A percentile compares a stretch with the other conserved stretches of the same genome.
phyloP scores from a whole-genome alignment of 1,140 invertebrate genomes.

The Coptotermes formosanus region DNA sequence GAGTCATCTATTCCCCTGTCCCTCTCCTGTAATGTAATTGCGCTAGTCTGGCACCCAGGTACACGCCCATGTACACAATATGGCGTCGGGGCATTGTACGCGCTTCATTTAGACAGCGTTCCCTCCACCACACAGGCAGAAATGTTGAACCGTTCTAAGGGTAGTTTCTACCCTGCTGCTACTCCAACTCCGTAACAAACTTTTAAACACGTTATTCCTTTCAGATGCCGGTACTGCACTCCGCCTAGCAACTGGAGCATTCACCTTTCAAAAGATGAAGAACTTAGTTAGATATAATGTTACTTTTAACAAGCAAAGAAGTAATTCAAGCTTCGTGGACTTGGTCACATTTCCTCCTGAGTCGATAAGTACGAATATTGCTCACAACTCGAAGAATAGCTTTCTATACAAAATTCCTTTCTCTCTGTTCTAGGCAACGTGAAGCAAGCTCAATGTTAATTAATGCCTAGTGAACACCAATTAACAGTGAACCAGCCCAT shows the following conservation, averaged over 20 bases:
- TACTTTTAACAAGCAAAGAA: not conserved
- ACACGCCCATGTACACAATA: not conserved
- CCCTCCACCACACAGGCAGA: not conserved
- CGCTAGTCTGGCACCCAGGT: not conserved
- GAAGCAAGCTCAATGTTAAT: conserved; percentile 15
- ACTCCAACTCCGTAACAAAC: not conserved
- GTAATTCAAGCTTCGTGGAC: not conserved
- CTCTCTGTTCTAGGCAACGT: not conserved
- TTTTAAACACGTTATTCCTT: not conserved
- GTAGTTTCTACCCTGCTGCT: not conserved
- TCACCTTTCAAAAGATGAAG: conserved; percentile 4
- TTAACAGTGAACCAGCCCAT: not conserved
- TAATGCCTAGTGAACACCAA: conserved; percentile 18
- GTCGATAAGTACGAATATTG: no score
- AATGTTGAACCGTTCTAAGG: not conserved
- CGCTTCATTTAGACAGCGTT: not conserved
- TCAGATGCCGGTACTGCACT: not conserved
- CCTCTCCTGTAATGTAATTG: no score
- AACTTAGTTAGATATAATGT: not conserved
- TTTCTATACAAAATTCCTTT: not conserved
- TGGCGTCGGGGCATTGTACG: not conserved
- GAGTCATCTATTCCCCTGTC: not conserved
- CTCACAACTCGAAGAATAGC: conserved; percentile 5
- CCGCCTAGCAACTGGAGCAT: not conserved
- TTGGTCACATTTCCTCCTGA: conserved; percentile 7